Conservation (phyloP, 2,797 vertebrate genomes). For the Eulemur rubriventer region DNA sequence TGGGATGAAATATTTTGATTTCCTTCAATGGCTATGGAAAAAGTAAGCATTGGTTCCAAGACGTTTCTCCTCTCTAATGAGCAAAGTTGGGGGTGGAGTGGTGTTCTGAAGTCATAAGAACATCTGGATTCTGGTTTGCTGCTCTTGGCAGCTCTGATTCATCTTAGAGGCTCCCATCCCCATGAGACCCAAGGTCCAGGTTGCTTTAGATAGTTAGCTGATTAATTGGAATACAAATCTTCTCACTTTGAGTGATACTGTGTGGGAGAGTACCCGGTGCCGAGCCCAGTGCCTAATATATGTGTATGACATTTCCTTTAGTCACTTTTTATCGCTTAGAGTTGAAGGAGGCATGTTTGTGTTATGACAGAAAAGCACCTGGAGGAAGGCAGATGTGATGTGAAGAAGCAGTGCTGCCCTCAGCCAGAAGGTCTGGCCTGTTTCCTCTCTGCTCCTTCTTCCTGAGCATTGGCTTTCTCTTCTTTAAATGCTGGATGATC, state of each 20-base stretch:
- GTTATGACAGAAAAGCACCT: background rate
- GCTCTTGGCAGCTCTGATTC: background rate
- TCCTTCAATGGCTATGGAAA: background rate
- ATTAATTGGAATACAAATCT: background rate
- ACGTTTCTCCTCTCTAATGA: background rate
- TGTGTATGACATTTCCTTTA: background rate
- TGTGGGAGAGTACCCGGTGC: background rate
- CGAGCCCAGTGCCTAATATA: background rate
- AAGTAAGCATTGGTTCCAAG: background rate
- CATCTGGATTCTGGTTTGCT: background rate
- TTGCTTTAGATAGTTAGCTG: background rate
- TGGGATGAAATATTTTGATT: background rate
- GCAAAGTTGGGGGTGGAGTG: background rate
- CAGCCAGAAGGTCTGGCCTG: background rate
- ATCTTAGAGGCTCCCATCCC: background rate
- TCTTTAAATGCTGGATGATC: background rate
- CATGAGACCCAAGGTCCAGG: background rate
- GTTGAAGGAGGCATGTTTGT: background rate
- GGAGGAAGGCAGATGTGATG: background rate
- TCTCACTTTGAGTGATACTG: background rate
- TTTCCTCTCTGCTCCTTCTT: background rate
- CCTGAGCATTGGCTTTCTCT: background rate
- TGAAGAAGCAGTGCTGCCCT: too few species aligned
- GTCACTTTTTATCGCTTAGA: background rate
- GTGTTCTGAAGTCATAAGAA: background rate